These are phyloP conservation scores for Polydrusus pterygomalis DNA, from an alignment of 2,888 invertebrate genomes.

Conservation along the genomic window DNA sequence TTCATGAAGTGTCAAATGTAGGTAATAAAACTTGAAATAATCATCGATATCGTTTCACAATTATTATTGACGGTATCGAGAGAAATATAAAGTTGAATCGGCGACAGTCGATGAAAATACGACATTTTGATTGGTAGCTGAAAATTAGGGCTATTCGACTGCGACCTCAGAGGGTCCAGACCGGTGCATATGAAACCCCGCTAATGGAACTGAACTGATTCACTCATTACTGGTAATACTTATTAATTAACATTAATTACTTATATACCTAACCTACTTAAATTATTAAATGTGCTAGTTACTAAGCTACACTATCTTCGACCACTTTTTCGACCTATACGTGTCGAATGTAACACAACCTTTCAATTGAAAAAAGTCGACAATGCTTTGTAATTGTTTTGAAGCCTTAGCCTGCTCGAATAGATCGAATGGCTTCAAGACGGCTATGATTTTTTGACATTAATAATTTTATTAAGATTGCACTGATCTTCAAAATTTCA, in stretches of 20 bases:
- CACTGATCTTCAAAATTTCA: too few relatives aligned
- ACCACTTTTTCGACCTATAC: conserved; percentile 53
- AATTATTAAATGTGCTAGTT: conserved; percentile 59
- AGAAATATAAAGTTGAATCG: conserved; percentile 26
- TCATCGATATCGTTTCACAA: conserved; percentile 13
- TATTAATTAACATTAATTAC: conserved; percentile 57
- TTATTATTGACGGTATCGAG: conserved; percentile 16
- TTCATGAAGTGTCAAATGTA: conserved; percentile 49
- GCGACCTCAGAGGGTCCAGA: conserved; percentile 60
- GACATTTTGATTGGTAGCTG: conserved; percentile 46
- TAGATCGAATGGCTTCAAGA: neutral
- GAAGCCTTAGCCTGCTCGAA: neutral
- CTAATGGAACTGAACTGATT: conserved; percentile 70
- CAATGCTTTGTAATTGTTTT: neutral
- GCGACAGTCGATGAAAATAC: conserved; percentile 18
- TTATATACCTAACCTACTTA: conserved; percentile 51
- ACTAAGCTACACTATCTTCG: conserved; percentile 61
- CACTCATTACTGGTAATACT: conserved; percentile 62
- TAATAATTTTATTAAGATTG: too few relatives aligned
- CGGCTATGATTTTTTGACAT: neutral
- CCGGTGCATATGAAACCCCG: conserved; percentile 62
- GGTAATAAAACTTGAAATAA: conserved; percentile 26
- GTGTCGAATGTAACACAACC: conserved; percentile 48
- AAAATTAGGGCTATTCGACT: conserved; percentile 57
- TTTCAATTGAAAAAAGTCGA: conserved; percentile 7